phyloP scores from a whole-genome alignment of 2,888 invertebrate species.

The Diadegma fenestrale region DNA sequence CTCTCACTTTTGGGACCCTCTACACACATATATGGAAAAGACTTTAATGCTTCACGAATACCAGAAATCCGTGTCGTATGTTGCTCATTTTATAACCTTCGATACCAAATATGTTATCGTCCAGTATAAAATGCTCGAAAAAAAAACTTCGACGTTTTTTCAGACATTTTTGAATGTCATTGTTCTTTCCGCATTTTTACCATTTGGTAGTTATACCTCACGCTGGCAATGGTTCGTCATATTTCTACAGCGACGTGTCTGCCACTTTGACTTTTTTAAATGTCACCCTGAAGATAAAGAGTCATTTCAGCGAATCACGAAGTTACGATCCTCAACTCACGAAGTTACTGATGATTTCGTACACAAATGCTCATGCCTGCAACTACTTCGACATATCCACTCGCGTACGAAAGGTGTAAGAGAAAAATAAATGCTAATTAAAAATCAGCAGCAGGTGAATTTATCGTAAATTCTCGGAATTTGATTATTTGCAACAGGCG shows the following conservation, averaged over 20 bases:
- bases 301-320: too few relatives aligned
- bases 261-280: neutral
- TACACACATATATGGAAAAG: neutral
- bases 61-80: constrained; percentile 7
- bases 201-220: neutral
- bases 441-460: too few relatives aligned
- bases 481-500: neutral
- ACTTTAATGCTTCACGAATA: constrained; percentile 19
- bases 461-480: neutral
- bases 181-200: neutral
- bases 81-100: constrained; percentile 23
- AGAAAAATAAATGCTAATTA: too few relatives aligned
- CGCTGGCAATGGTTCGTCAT: neutral
- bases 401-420: too few relatives aligned
- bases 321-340: too few relatives aligned
- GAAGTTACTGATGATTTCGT: too few relatives aligned
- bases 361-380: too few relatives aligned
- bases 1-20: neutral
- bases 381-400: too few relatives aligned
- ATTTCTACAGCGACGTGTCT: neutral
- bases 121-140: neutral
- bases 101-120: neutral
- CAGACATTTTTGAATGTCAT: neutral
- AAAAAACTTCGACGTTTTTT: neutral
- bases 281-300: neutral